Base-by-base conservation (phyloP, 2,797 vertebrate species). In the Gymnoscopelus braueri region DNA sequence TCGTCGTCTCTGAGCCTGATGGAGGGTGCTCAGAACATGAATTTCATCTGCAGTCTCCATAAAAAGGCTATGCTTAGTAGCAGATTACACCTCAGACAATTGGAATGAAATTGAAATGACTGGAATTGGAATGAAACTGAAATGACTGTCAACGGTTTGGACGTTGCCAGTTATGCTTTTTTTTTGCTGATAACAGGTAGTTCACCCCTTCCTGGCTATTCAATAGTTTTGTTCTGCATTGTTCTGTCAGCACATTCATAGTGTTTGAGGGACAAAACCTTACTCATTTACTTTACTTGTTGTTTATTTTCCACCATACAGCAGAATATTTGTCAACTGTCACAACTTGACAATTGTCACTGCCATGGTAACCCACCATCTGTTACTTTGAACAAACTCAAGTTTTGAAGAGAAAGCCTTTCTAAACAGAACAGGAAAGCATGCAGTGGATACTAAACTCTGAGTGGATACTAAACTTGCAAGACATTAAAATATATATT, bases 51-150 rank as follows among this genome's bases (percentile, higher is more conserved):
- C 69, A 74, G 71, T 80, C 52, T 64, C 9, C 59, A 58, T 68
- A 65, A 65, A 65, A 65, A 57, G 75, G 53, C 56, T 74, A 52
- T 44, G 75, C 75, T 78, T 66, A 58, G 61, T 56, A 53, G 69
- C 67, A 60, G 70, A 79, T 70, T 74, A 74, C 78, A 81, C 48
- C 8, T 15, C 5, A 13, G 51, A 52, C 52, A 69, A 68, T 72
- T 60, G 3, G 75, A 80, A 83, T 79, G 74, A 68, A 44, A 44
- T n/a, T n/a, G n/a, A n/a, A n/a, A n/a, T n/a, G n/a, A n/a, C n/a
- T n/a, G n/a, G n/a, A n/a, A n/a, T n/a, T n/a, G n/a, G n/a, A n/a
- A n/a, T n/a, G n/a, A 39, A 39, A 39, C 35, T 39, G 35, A 39
- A 8, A 39, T 6, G 7, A 5, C 7, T 39, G 39, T 44, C 39